Conservation (phyloP, 92 coral and sea anemone species). For the Epizoanthus ramosus region DNA sequence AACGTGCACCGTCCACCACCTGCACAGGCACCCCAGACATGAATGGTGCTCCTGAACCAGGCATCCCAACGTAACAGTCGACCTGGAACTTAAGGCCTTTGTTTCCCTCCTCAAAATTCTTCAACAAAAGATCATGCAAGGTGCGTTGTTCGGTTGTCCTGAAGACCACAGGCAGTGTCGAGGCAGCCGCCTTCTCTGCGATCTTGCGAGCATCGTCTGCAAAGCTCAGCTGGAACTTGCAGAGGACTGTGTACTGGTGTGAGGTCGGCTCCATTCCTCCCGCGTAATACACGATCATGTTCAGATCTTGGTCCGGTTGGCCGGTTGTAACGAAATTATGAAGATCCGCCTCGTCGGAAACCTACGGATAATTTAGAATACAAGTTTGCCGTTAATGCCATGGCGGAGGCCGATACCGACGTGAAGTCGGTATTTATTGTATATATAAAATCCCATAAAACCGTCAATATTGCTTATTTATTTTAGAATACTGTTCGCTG, state of each 20-base stretch:
- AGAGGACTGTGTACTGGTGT: constrained; percentile 22
- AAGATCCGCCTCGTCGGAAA: constrained; percentile 2
- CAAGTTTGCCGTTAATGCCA: too few relatives aligned
- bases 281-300: constrained; percentile 45
- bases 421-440: too few relatives aligned
- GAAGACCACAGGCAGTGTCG: constrained; percentile 33
- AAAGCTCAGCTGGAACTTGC: neutral
- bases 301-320: constrained; percentile 17
- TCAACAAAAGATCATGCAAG: constrained; percentile 47
- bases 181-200: neutral
- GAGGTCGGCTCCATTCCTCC: constrained; percentile 39
- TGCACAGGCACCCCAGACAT: constrained; percentile 36
- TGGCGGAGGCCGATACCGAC: too few relatives aligned
- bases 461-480: too few relatives aligned
- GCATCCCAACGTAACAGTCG: constrained; percentile 44
- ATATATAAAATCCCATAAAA: too few relatives aligned
- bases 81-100: constrained; percentile 24
- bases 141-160: constrained; percentile 24
- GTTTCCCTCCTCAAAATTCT: constrained; percentile 41
- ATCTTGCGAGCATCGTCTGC: constrained; percentile 3
- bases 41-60: constrained; percentile 22
- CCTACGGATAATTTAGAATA: neutral
- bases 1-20: constrained; percentile 41
- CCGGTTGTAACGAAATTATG: constrained; percentile 50
- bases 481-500: too few relatives aligned